Conservation (phyloP, 64 coral and sea anemone genomes). For the Pocillopora damicornis region DNA sequence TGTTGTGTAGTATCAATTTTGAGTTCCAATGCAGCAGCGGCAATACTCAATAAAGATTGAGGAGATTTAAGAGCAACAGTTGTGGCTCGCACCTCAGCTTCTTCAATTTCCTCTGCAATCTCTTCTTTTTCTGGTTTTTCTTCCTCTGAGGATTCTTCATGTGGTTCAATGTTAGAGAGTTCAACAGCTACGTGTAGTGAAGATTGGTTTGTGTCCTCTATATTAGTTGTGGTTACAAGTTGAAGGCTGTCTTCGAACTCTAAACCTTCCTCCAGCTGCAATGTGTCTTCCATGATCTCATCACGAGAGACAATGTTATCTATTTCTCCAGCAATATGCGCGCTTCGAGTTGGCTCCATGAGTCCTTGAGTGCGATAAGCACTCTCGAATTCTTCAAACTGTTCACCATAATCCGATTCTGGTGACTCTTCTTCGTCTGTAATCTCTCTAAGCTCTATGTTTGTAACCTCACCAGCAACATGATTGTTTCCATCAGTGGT, state of each 20-base stretch:
- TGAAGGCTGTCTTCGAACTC: not conserved
- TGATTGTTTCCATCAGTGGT: not conserved
- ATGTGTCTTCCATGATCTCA: not conserved
- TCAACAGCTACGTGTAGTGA: conserved; percentile 12
- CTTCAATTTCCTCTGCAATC: not conserved
- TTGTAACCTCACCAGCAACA: not conserved
- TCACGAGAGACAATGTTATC: not conserved
- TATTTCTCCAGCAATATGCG: conserved; percentile 13
- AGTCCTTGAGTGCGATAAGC: not conserved
- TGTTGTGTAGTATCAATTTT: conserved; percentile 24
- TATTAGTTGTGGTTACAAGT: not conserved
- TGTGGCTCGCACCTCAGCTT: not conserved
- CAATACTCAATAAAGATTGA: conserved; percentile 30
- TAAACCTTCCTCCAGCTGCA: not conserved
- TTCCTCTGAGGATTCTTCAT: conserved; percentile 20
- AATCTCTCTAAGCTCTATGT: not conserved
- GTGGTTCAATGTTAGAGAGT: conserved; percentile 1
- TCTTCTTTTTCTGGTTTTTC: conserved; percentile 27
- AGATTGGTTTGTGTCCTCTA: not conserved
- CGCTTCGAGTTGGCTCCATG: not conserved
- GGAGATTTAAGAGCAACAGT: conserved; percentile 13
- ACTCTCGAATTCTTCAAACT: conserved; percentile 20
- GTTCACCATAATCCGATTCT: conserved; percentile 14
- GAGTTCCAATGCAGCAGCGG: conserved; percentile 11
- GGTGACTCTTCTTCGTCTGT: conserved; percentile 17